Base-by-base conservation (phyloP, 2,888 invertebrate genomes). In the Pinctada fucata region DNA sequence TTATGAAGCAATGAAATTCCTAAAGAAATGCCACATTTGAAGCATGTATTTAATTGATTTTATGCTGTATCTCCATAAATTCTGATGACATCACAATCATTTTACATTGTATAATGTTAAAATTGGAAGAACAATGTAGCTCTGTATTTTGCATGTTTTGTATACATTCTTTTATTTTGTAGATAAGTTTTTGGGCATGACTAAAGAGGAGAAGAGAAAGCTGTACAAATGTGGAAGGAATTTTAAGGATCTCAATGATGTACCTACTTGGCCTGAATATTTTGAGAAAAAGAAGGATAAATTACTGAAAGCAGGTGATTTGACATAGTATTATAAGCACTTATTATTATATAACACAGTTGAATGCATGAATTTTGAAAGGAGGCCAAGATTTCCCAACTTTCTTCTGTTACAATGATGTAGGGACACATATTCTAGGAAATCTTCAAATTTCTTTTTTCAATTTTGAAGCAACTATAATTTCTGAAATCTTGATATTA, bases 161-260 rank as follows among this genome's bases (percentile, higher is more conserved):
- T 31, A 31, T 31, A 31, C 31, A 31, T 31, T 31, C 31, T 48
- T 64, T n/a, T 13, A 1, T 8, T 48, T 86, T 87, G 48, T 86
- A 91, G 91, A 89, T 51, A 88, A 83, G 50, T 91, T 83, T 82
- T 72, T 90, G 63, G 84, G 83, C 3, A 89, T 92, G 89, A 45
- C 84, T 1, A 8, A 86, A n/a, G 88, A 90, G 16, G 90, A 91
- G 49, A 92, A 90, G 79, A 86, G 92, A 72, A 83, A 88, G 74
- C 66, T 85, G 8, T 92, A 92, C 83, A 86, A 85, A 72, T 91
- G 91, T 82, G 86, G 87, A 10, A 80, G 84, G 5, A 87, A 87
- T 3, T 91, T 81, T 81, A 77, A 85, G 10, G 79, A 83, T 3
- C 78, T 91, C 51, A 83, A 86, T 5, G 81, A 87, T 16, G 84